Conservation (phyloP, 2,113 vertebrate species). For the Prolemur simus region DNA sequence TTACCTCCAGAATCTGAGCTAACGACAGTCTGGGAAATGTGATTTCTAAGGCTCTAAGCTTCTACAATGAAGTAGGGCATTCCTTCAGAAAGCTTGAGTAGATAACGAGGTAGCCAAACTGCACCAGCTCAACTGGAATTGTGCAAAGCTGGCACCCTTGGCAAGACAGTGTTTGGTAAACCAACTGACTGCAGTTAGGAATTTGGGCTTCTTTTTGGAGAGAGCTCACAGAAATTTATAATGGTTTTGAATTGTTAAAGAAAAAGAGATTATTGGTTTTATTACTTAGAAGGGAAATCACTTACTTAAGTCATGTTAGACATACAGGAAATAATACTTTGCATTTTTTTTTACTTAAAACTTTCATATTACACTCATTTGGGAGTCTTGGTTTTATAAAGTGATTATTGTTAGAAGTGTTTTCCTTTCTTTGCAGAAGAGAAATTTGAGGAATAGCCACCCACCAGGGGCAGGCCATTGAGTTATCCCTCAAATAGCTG, state of each 20-base stretch:
- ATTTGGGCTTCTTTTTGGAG: background rate
- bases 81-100: background rate
- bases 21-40: background rate
- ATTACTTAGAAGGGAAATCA: background rate
- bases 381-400: background rate
- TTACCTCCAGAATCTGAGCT: background rate
- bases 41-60: background rate
- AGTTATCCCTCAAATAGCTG: background rate
- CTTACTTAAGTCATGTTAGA: background rate
- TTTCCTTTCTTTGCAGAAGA: background rate
- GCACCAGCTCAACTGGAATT: background rate
- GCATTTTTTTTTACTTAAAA: background rate
- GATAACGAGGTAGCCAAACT: background rate
- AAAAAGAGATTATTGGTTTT: background rate
- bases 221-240: background rate
- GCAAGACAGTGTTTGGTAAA: background rate
- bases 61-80: background rate
- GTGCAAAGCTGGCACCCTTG: background rate
- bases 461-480: background rate
- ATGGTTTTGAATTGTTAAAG: background rate
- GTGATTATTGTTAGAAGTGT: background rate
- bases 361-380: background rate
- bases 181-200: background rate
- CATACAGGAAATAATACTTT: background rate
- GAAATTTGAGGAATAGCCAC: background rate